These are phyloP conservation scores for Linepithema humile DNA, from an alignment of 1,140 invertebrate genomes.

Conservation along the genomic window DNA sequence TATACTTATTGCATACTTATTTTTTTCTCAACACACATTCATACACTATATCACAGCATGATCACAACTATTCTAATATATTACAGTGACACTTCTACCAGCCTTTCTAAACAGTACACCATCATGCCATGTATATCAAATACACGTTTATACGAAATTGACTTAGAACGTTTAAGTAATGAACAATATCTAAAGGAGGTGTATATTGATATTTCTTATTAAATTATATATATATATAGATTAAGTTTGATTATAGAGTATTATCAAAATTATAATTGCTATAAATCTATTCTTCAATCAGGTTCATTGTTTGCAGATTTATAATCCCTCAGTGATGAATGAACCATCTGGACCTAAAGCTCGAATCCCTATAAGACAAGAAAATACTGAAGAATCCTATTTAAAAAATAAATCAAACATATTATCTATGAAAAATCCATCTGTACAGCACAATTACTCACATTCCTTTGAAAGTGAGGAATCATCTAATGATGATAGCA, in stretches of 20 bases:
- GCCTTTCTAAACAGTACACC: too few species aligned
- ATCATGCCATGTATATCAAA: too few species aligned
- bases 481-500: neutral
- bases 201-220: neutral
- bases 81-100: too few species aligned
- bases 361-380: neutral
- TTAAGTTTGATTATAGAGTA: neutral
- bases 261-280: neutral
- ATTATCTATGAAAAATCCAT: neutral
- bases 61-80: too few species aligned
- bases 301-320: constrained; percentile 10
- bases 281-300: neutral
- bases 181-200: neutral
- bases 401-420: neutral
- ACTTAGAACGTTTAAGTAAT: neutral
- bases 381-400: neutral
- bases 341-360: neutral
- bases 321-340: too few species aligned
- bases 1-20: too few species aligned
- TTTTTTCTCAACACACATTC: too few species aligned
- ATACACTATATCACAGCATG: too few species aligned
- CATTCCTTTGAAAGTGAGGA: neutral
- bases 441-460: neutral
- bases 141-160: neutral
- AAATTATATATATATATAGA: too few species aligned